Conservation (phyloP, 64 coral and sea anemone genomes). For the Montipora cactus region DNA sequence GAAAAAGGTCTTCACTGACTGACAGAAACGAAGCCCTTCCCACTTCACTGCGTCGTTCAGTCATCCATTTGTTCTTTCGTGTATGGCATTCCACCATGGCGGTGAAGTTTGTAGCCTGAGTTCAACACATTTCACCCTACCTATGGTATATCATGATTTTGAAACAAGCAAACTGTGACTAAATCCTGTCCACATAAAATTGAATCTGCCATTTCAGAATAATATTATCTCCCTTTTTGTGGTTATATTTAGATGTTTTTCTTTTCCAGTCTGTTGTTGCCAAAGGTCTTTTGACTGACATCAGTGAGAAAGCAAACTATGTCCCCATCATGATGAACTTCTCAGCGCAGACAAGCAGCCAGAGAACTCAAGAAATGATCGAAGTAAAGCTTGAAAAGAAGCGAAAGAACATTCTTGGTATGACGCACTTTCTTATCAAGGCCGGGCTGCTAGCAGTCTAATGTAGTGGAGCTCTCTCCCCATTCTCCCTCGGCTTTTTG, state of each 20-base stretch:
- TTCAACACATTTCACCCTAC: too few species aligned
- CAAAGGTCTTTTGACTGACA: slow-evolving; percentile 85
- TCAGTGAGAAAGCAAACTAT: slow-evolving; percentile 80
- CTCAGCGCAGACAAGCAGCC: slow-evolving; percentile 99
- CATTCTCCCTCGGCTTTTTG: too few species aligned
- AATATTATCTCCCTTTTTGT: too few species aligned
- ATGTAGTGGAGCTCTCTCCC: too few species aligned
- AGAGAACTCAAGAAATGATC: slow-evolving; percentile 99
- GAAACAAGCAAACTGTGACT: not conserved
- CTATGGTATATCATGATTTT: too few species aligned
- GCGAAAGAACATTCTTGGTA: slow-evolving; percentile 95
- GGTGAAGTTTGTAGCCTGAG: too few species aligned
- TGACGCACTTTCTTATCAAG: too few species aligned
- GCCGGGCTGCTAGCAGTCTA: too few species aligned
- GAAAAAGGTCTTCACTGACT: too few species aligned
- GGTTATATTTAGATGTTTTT: not conserved
- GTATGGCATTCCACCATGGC: too few species aligned
- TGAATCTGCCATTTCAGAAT: not conserved
- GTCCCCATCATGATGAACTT: slow-evolving; percentile 97
- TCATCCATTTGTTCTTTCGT: not conserved
- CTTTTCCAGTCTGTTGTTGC: slow-evolving; percentile 89
- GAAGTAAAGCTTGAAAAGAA: slow-evolving; percentile 98
- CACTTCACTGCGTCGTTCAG: too few species aligned
- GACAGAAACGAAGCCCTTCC: too few species aligned
- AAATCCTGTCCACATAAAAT: not conserved